Evolutionary conservation across 1,140 invertebrate genomes (phyloP).

Genomic region (Drosophila ohnishii): DNA sequence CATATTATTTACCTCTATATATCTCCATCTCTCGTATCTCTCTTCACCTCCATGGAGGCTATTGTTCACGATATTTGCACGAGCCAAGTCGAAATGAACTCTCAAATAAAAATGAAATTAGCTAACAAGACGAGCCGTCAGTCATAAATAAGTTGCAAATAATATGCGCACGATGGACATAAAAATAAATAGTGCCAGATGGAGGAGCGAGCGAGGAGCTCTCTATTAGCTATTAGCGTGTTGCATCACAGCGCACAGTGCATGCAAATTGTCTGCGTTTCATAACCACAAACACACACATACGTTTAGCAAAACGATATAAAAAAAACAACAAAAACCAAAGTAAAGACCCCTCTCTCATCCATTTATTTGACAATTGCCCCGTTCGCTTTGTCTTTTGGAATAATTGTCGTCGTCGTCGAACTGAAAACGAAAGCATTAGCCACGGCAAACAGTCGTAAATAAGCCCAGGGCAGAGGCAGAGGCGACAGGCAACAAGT

Average conservation of each 20-base stretch:
- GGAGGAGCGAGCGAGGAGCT: slow-evolving; percentile 26
- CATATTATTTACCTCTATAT: slow-evolving; percentile 66
- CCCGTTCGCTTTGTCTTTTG: slow-evolving; percentile 30
- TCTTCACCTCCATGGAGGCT: slow-evolving; percentile 11
- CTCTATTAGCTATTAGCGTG: slow-evolving; percentile 43
- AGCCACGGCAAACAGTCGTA: slow-evolving; percentile 27
- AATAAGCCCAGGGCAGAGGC: slow-evolving; percentile 18
- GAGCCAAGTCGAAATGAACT: slow-evolving; percentile 17
- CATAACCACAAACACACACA: slow-evolving; percentile 24
- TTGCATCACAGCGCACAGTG: slow-evolving; percentile 58
- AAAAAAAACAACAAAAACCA: neutral
- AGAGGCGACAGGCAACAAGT: slow-evolving; percentile 20
- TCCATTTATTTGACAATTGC: slow-evolving; percentile 36
- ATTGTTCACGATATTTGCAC: slow-evolving; percentile 50
- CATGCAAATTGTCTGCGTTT: slow-evolving; percentile 58
- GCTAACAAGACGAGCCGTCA: slow-evolving; percentile 58
- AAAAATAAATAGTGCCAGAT: slow-evolving; percentile 65
- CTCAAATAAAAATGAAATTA: slow-evolving; percentile 55
- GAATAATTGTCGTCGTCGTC: slow-evolving; percentile 34
- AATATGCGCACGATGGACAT: slow-evolving; percentile 60
- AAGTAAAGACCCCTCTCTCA: slow-evolving; percentile 5
- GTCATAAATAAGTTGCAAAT: slow-evolving; percentile 76
- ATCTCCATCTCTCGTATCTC: slow-evolving; percentile 32
- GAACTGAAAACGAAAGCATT: slow-evolving; percentile 47
- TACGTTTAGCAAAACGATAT: slow-evolving; percentile 3